phyloP scores from a whole-genome alignment of 2,888 invertebrate genomes.

The Hypomecis punctinalis region DNA sequence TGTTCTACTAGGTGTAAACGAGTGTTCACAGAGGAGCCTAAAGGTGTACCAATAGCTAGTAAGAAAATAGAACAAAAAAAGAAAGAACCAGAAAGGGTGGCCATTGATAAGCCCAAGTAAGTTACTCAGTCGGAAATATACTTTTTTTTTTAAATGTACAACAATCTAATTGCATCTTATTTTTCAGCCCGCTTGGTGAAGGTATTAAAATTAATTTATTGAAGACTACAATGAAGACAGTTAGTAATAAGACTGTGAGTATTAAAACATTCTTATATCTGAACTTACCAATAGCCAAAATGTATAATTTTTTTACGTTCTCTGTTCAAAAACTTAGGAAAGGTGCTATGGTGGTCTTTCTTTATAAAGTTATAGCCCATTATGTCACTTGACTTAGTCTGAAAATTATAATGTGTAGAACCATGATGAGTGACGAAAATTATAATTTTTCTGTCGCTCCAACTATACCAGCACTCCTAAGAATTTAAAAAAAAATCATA shows the following conservation, averaged over 20 bases:
- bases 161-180: conserved; percentile 33
- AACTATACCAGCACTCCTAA: too few relatives aligned
- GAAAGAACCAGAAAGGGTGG: conserved; percentile 74
- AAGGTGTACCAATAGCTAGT: conserved; percentile 80
- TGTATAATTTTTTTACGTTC: not conserved
- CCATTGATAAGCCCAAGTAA: conserved; percentile 73
- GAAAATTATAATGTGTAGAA: too few relatives aligned
- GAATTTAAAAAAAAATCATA: too few relatives aligned
- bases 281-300: not conserved
- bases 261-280: not conserved
- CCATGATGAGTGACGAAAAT: too few relatives aligned
- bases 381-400: too few relatives aligned
- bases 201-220: conserved; percentile 80
- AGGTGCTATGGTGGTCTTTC: too few relatives aligned
- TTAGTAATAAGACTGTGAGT: conserved; percentile 69
- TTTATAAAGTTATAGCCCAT: too few relatives aligned
- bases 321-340: too few relatives aligned
- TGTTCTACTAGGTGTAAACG: conserved; percentile 85
- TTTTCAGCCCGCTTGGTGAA: conserved; percentile 69
- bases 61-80: conserved; percentile 81
- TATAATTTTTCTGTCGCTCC: too few relatives aligned
- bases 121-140: conserved; percentile 28
- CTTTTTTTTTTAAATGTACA: not conserved
- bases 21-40: conserved; percentile 90
- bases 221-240: conserved; percentile 64